Conservation (phyloP, 2,888 invertebrate species). For the Hydraecia micacea region DNA sequence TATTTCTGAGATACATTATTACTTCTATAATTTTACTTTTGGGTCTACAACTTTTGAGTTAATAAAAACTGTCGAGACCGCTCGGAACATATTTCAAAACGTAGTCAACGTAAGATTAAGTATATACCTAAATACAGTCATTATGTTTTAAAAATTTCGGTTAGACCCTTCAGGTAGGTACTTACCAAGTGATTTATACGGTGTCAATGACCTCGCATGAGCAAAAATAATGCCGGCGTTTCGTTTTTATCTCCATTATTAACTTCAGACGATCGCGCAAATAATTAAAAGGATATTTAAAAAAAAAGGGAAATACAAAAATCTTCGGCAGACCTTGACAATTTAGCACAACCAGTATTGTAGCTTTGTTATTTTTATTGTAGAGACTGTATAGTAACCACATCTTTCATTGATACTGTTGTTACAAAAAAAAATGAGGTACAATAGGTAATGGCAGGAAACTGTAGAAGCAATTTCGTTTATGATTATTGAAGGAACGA, state of each 20-base stretch:
- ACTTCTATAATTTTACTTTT: background rate
- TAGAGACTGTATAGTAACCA: slow-evolving; percentile 13
- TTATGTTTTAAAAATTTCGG: background rate
- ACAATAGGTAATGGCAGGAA: background rate
- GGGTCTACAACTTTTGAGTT: slow-evolving; percentile 5
- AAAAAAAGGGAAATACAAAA: slow-evolving; percentile 15
- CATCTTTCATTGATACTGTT: slow-evolving; percentile 30
- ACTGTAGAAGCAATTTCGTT: slow-evolving; percentile 51
- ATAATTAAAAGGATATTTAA: background rate
- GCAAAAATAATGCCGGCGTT: slow-evolving; percentile 18
- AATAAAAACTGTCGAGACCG: background rate
- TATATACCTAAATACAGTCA: background rate
- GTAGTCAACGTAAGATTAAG: too few species aligned
- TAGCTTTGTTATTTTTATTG: slow-evolving; percentile 10
- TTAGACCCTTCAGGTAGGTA: slow-evolving; percentile 2
- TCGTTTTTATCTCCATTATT: slow-evolving; percentile 28
- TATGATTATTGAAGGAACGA: slow-evolving; percentile 50
- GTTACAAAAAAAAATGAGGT: background rate
- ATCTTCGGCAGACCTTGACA: slow-evolving; percentile 1
- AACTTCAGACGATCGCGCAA: slow-evolving; percentile 11
- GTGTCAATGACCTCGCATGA: slow-evolving; percentile 21
- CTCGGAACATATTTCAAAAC: background rate
- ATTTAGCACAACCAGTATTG: slow-evolving; percentile 35
- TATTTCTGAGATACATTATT: slow-evolving; percentile 2
- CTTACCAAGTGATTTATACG: slow-evolving; percentile 35